Evolutionary conservation across 1,140 invertebrate genomes (phyloP).

Genomic region (Drosophila serrata): DNA sequence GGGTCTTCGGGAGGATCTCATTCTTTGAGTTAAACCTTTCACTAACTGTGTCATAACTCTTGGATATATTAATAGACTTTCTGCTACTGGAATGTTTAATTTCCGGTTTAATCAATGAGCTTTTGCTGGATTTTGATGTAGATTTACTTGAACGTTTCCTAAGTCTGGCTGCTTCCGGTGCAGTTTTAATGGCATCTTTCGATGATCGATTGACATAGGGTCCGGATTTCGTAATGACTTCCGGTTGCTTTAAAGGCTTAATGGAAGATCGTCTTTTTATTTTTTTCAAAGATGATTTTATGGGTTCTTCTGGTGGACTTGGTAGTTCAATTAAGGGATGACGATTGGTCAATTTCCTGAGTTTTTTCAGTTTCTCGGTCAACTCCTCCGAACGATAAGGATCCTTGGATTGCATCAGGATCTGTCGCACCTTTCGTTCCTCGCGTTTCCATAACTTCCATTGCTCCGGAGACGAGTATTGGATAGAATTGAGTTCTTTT

Average conservation of each 20-base stretch:
- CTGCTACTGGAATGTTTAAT: not conserved
- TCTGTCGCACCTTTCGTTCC: not conserved
- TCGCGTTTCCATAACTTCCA: slow-evolving; percentile 7
- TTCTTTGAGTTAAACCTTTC: no score
- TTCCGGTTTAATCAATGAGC: not conserved
- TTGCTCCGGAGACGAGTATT: not conserved
- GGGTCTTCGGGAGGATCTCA: no score
- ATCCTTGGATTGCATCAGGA: not conserved
- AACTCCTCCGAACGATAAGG: slow-evolving; percentile 15
- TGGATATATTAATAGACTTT: not conserved
- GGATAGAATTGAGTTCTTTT: not conserved
- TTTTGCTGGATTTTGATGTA: not conserved
- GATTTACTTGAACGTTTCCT: not conserved
- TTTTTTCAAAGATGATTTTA: not conserved
- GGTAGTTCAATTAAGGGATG: not conserved
- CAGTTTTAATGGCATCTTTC: rapidly evolving
- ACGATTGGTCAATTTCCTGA: slow-evolving; percentile 1
- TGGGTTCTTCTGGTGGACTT: not conserved
- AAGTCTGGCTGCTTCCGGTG: not conserved
- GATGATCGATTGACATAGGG: not conserved
- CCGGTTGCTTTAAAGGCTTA: not conserved
- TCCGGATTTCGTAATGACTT: not conserved
- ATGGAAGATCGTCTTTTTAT: not conserved
- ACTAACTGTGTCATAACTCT: no score
- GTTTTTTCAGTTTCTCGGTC: not conserved